Percentiles rank a stretch among this genome's conserved stretches.
These are phyloP conservation scores for Acleris sparsana DNA, from an alignment of 2,888 invertebrate species.

Conservation along the genomic window DNA sequence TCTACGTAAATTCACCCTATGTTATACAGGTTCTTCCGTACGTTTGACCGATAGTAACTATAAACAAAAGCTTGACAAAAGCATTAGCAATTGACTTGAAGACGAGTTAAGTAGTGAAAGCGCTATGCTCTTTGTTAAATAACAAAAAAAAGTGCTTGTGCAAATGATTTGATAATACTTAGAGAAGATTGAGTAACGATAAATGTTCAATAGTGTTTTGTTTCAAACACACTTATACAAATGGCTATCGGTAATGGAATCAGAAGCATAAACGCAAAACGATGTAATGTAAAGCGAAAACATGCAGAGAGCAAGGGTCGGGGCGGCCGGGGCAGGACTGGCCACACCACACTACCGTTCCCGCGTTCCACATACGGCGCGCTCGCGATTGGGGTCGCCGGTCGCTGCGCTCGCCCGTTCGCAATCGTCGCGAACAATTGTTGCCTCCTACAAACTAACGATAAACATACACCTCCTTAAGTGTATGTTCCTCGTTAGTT, in stretches of 20 bases:
- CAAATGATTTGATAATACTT: neutral
- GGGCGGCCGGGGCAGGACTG: constrained; percentile 64
- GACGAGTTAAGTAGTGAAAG: constrained; percentile 13
- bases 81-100: constrained; percentile 1
- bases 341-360: constrained; percentile 68
- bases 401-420: constrained; percentile 32
- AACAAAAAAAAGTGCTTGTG: constrained; percentile 9
- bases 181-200: constrained; percentile 10
- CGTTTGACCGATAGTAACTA: neutral
- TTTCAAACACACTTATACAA: constrained; percentile 10
- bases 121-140: constrained; percentile 3
- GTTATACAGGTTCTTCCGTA: neutral
- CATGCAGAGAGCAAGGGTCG: constrained; percentile 51
- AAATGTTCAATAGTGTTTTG: constrained; percentile 6
- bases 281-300: constrained; percentile 39
- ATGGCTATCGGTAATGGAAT: constrained; percentile 33
- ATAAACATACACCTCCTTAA: constrained; percentile 36
- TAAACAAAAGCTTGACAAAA: constrained; percentile 2
- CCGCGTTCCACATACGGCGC: constrained; percentile 74
- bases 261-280: constrained; percentile 30
- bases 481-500: constrained; percentile 35
- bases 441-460: constrained; percentile 37
- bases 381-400: constrained; percentile 56
- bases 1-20: neutral
- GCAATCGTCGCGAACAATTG: constrained; percentile 38